Conservation (phyloP, 2,797 vertebrate genomes). For the Enteromius viviparus region DNA sequence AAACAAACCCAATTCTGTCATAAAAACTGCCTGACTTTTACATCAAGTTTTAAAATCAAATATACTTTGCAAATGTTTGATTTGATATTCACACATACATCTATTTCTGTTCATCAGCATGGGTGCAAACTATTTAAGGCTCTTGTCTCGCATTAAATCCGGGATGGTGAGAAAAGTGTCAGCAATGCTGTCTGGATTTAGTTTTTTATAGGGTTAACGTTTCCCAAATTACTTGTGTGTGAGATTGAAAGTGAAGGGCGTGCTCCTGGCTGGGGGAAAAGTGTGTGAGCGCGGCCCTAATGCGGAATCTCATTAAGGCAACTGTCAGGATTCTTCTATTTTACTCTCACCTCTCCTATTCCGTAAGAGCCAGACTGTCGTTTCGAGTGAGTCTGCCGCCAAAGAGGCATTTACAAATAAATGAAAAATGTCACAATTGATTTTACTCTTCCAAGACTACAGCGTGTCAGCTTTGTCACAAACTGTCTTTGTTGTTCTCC, state of each 20-base stretch:
- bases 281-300: conserved; percentile 86
- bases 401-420: conserved; percentile 99
- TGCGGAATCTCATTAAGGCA: conserved; percentile 95
- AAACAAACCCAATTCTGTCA: conserved; percentile 11
- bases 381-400: conserved; percentile 92
- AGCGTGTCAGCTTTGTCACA: conserved; percentile 93
- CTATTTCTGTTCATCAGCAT: conserved; percentile 27
- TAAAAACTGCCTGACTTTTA: conserved; percentile 44
- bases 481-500: conserved; percentile 90
- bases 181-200: conserved; percentile 74
- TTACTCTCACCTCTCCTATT: conserved; percentile 86
- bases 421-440: conserved; percentile 99
- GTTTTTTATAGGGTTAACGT: conserved; percentile 83
- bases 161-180: conserved; percentile 62
- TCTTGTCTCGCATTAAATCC: conserved; percentile 28
- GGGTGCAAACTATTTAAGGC: conserved; percentile 13
- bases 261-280: conserved; percentile 78
- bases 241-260: conserved; percentile 89
- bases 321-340: conserved; percentile 93
- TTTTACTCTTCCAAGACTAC: conserved; percentile 85
- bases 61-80: conserved; percentile 4
- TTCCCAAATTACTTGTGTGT: conserved; percentile 81
- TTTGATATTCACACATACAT: conserved; percentile 11
- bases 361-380: conserved; percentile 88
- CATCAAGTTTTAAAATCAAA: conserved; percentile 48